Percentiles rank a stretch among this genome's conserved stretches.
Conservation (phyloP, 1,140 invertebrate species). For the Brachionus plicatilis region DNA sequence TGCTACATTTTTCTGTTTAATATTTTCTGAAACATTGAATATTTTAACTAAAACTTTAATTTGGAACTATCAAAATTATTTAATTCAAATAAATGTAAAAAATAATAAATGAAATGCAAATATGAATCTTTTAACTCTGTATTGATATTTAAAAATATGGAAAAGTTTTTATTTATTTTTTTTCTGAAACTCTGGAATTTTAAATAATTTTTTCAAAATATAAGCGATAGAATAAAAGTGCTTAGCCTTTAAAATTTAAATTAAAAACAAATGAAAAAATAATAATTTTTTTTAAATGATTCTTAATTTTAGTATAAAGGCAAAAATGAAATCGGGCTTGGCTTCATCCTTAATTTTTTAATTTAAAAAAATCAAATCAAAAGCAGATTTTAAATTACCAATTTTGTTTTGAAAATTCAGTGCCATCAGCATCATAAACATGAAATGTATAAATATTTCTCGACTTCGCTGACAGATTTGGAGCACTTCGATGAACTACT, state of each 20-base stretch:
- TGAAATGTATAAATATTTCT: conserved; percentile 84
- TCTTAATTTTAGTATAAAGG: conserved; percentile 32
- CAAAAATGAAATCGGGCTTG: conserved; percentile 18
- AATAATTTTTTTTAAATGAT: not conserved
- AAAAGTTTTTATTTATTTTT: no score
- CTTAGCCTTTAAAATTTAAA: not conserved
- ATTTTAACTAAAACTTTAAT: no score
- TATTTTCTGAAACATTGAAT: no score
- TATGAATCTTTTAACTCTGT: no score
- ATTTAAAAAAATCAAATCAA: not conserved
- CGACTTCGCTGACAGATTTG: conserved; percentile 74
- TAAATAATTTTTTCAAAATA: no score
- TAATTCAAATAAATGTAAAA: no score
- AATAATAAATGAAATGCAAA: no score
- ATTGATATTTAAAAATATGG: no score
- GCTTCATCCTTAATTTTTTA: conserved; percentile 21
- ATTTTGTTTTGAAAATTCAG: conserved; percentile 25
- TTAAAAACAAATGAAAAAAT: not conserved
- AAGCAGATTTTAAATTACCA: conserved; percentile 2
- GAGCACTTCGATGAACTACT: conserved; percentile 83
- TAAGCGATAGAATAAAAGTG: no score
- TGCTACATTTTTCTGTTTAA: no score
- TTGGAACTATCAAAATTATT: no score
- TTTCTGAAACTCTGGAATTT: no score
- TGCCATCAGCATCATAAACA: conserved; percentile 20